Evolutionary conservation across 2,113 vertebrate genomes (phyloP), one percentile per base, ranked within the genome.

Genomic region (Campylomormyrus numenius): DNA sequence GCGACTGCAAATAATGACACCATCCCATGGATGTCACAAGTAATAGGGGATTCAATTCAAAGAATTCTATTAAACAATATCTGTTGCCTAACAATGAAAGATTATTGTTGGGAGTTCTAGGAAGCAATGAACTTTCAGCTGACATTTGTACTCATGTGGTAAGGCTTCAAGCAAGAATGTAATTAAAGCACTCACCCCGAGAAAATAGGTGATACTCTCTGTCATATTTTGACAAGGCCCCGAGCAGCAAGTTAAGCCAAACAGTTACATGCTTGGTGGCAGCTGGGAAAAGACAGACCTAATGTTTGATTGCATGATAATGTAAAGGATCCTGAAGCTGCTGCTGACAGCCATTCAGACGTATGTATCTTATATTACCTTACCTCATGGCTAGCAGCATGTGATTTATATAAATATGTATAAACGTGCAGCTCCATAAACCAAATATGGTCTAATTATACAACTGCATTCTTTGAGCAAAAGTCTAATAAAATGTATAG

Each of bases 171-270:
- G 94, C 94, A 92, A 92, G 91, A 92, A 94, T 94, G 96, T 96
- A 97, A 97, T 98, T 97, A 97, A 97, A 96, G 95, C 92, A 92
- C 92, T 95, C 93, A 94, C 94, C 39, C 39, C 19, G 45, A 93
- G 93, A 94, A 94, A 95, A 93, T 94, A 95, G 95, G 93, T 95
- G 94, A 92, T 94, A 94, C 95, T 95, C 91, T 94, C 95, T 98
- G 96, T 97, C 96, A 97, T 92, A 91, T 93, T 92, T 94, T 96
- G 95, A 95, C 94, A 96, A 95, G 95, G 94, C 95, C 96, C 94
- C 94, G 88, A 96, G 96, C 95, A 92, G 87, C 92, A 92, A 94
- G 92, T 94, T 94, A 94, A 95, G 94, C 93, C 93, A 95, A 95
- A 95, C 93, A 95, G 95, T 95, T 95, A 95, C 95, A 95, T 94